Percentiles rank a stretch among this genome's conserved stretches.
Conservation (phyloP, 2,113 vertebrate species). For the Saccopteryx bilineata region DNA sequence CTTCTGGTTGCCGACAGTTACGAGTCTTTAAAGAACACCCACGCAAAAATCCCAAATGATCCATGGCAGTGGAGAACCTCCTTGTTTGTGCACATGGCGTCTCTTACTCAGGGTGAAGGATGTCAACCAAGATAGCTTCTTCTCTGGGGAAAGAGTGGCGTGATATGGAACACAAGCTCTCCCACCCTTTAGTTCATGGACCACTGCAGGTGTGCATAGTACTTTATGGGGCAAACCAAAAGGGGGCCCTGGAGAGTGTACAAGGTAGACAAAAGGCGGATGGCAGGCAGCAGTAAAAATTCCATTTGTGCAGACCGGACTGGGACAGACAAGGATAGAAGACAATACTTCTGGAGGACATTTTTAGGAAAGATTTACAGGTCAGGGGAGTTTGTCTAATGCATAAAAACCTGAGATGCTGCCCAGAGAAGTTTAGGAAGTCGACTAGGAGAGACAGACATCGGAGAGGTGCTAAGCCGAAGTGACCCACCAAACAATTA, state of each 20-base stretch:
- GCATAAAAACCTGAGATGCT: neutral
- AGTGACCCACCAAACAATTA: too few species aligned
- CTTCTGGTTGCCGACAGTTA: accelerated
- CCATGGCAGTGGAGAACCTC: accelerated
- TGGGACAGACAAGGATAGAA: neutral
- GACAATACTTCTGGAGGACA: neutral
- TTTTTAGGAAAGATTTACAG: conserved; percentile 31
- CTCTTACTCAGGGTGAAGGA: neutral
- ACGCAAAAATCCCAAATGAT: neutral
- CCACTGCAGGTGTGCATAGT: neutral
- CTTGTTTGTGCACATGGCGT: neutral
- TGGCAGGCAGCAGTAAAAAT: neutral
- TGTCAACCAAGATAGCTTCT: accelerated
- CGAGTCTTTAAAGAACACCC: neutral
- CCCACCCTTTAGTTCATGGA: accelerated
- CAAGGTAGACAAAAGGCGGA: neutral
- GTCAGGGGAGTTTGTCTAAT: neutral
- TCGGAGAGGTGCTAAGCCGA: neutral
- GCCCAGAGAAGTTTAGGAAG: neutral
- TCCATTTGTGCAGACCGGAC: neutral
- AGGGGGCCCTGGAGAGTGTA: neutral
- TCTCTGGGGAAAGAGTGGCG: too few species aligned
- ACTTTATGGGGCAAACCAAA: neutral
- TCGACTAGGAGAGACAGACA: neutral
- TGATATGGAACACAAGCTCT: accelerated